Conservation (phyloP, 64 coral and sea anemone genomes). For the Anthopleura sola region DNA sequence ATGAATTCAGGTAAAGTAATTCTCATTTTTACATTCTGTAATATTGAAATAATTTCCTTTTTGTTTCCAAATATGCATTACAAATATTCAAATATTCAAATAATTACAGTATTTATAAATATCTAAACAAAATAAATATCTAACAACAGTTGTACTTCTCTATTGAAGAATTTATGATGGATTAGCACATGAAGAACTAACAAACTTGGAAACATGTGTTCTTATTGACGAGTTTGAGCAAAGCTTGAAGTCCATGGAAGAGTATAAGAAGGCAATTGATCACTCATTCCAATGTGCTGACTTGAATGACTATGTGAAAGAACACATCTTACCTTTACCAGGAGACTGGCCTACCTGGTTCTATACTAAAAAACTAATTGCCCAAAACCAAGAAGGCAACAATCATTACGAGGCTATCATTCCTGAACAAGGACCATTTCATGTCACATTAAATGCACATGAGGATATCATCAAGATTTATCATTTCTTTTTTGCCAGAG, state of each 20-base stretch:
- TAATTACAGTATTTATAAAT: too few species aligned
- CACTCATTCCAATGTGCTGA: constrained; percentile 20
- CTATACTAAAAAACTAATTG: constrained; percentile 22
- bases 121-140: too few species aligned
- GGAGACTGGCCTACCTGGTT: constrained; percentile 37
- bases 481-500: constrained; percentile 15
- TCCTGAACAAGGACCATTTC: constrained; percentile 37
- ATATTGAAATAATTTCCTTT: too few species aligned
- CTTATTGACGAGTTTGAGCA: constrained; percentile 43
- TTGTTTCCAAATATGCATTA: too few species aligned
- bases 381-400: too few species aligned
- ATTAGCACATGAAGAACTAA: constrained; percentile 39
- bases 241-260: constrained; percentile 29
- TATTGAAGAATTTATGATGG: constrained; percentile 40
- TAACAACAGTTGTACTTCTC: too few species aligned
- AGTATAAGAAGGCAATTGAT: constrained; percentile 40
- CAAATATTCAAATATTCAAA: too few species aligned
- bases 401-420: constrained; percentile 29
- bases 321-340: constrained; percentile 23
- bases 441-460: constrained; percentile 17
- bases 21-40: too few species aligned
- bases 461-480: constrained; percentile 28
- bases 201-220: constrained; percentile 14
- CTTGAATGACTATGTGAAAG: constrained; percentile 9
- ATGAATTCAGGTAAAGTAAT: background rate